phyloP scores from a whole-genome alignment of 1,140 invertebrate genomes.

The Steinernema khuongi region DNA sequence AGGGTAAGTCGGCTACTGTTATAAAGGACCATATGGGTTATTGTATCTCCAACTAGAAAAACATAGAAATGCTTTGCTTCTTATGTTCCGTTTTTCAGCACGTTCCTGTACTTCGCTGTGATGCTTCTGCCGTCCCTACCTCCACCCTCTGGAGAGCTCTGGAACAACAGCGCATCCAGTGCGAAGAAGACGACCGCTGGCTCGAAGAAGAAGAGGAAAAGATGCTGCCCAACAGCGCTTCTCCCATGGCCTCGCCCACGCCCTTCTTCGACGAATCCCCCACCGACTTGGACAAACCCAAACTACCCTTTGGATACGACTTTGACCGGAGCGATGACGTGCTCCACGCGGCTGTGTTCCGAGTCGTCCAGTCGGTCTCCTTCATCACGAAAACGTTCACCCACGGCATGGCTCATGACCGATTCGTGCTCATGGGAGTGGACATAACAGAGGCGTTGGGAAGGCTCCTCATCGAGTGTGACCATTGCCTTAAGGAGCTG shows the following conservation, averaged over 20 bases:
- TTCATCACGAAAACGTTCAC: slow-evolving; percentile 22
- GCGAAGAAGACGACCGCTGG: slow-evolving; percentile 51
- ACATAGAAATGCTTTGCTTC: background rate
- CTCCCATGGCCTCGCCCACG: background rate
- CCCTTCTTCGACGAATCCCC: slow-evolving; percentile 17
- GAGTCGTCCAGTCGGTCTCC: slow-evolving; percentile 31
- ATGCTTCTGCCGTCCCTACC: slow-evolving; percentile 35
- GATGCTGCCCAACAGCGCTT: slow-evolving; percentile 15
- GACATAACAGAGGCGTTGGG: slow-evolving; percentile 23
- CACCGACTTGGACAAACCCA: background rate
- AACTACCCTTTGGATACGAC: background rate
- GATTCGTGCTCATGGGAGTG: slow-evolving; percentile 23
- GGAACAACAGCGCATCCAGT: slow-evolving; percentile 45
- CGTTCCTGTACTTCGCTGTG: slow-evolving; percentile 12
- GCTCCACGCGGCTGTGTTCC: slow-evolving; percentile 28
- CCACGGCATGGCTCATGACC: slow-evolving; percentile 22
- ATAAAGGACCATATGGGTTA: too few species aligned
- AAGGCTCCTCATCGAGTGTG: slow-evolving; percentile 18
- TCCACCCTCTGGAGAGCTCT: slow-evolving; percentile 38
- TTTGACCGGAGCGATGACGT: slow-evolving; percentile 26
- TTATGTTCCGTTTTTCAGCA: background rate
- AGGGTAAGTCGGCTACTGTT: background rate
- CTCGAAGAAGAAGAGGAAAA: slow-evolving; percentile 44
- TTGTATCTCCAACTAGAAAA: too few species aligned
- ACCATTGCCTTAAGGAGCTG: slow-evolving; percentile 9